Base-by-base conservation (phyloP, 1,140 invertebrate species). In the Melipona quadrifasciata region DNA sequence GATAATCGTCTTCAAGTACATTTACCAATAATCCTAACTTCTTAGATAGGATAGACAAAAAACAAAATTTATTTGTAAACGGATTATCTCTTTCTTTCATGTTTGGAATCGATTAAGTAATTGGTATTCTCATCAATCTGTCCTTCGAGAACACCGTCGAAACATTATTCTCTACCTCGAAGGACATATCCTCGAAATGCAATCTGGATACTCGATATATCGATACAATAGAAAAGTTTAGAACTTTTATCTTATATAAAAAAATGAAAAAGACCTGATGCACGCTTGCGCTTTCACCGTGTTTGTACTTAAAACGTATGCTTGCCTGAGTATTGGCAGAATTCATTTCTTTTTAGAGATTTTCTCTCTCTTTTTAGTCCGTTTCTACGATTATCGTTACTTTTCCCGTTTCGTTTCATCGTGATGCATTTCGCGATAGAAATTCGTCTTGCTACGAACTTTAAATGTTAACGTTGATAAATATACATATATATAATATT, bases 241-340 rank as follows among this genome's bases (percentile, higher is more conserved):
- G 19, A 85, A 85, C n/a, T 27, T 58, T 86, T 74, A 39, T 70
- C 58, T 74, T 57, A 65, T 65, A 77, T 84, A 84, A 86, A 89
- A 84, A 89, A 90, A 61, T 81, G 86, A 91, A 90, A 87, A 89
- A 65, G 53, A 68, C 11, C 24, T 27, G 71, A 57, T n/a, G 70
- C 70, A 78, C 65, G 67, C 34, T 53, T 86, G 85, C 82, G 80
- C 65, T 81, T 86, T 58, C 67, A 80, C 67, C 71, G 71, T 90
- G 88, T 93, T 94, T 94, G 93, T 94, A 94, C 93, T 94, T 92
- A 92, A 92, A 92, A 92, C 89, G 71, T 90, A 89, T 92, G 86
- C 89, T 86, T 57, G 91, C 89, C 89, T 90, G 92, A 94, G 90
- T 88, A 92, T 91, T 92, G 91, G 91, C 91, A 93, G 87, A 93